Base-by-base conservation (phyloP, 2,113 vertebrate species). In the Stomatorhinus ivindoensis region DNA sequence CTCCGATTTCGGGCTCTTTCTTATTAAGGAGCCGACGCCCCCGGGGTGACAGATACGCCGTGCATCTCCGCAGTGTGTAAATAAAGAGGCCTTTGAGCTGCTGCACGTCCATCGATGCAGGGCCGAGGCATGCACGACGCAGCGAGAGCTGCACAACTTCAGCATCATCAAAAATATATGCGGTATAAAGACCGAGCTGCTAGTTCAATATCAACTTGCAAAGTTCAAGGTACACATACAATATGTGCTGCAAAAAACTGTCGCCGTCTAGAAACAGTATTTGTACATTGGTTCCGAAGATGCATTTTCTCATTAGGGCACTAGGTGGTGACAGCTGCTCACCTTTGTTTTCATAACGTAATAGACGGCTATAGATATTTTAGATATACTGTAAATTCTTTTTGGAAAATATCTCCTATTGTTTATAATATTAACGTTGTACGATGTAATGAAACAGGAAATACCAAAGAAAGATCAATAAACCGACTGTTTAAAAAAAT, bases 211-310 rank as follows among this genome's bases (percentile, higher is more conserved):
- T 47, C 47, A 55, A 35, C 87, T 47, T 55, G 19, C 1, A 19
- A 27, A 53, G 90, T 88, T 91, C 91, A 88, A 39, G 0, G 88
- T 92, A 90, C 55, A 1, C 47, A n/a, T 4, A 9, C 4, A 50
- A 4, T 90, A 1, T 8, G 89, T 83, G 87, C 80, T 8, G 50
- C 89, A 2, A 11, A 0, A 50, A 91, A 92, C 92, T 91, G 86
- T 90, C 86, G 90, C 93, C 93, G 92, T 86, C 15, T 0, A 88
- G 93, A 91, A 93, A 93, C 90, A 69, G 9, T 19, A 53, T 35
- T 39, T 39, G 17, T 83, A 82, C 10, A 58, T 82, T 89, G 27
- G 88, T 89, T 89, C 88, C 42, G 39, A 46, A 61, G 1, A 8
- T 85, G 53, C 51, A 39, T 87, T 87, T 55, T 17, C 31, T 85